These are phyloP conservation scores for Raphicerus campestris DNA, from an alignment of 2,113 vertebrate species.

Conservation along the genomic window DNA sequence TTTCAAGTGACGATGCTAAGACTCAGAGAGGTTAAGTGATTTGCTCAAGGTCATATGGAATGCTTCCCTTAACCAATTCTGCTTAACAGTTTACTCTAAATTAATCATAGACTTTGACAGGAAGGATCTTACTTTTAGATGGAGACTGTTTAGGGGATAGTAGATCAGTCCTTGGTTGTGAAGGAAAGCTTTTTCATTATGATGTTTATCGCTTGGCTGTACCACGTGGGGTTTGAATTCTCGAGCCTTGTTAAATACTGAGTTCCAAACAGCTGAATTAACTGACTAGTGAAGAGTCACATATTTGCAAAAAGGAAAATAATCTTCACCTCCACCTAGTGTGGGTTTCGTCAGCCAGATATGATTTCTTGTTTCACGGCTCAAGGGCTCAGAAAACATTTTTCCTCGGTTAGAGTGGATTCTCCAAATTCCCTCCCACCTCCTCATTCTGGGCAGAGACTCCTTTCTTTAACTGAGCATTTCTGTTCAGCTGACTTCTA, in stretches of 20 bases:
- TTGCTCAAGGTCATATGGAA: neutral
- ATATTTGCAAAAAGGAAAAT: slow-evolving; percentile 35
- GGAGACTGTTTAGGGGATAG: neutral
- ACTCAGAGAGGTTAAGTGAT: neutral
- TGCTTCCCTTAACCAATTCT: neutral
- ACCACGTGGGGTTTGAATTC: neutral
- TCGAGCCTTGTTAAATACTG: neutral
- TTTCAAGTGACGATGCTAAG: neutral
- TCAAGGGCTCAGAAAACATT: neutral
- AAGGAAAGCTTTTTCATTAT: neutral
- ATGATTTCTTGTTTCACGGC: neutral
- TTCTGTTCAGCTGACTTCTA: neutral
- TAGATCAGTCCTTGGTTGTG: neutral
- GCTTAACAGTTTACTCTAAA: neutral
- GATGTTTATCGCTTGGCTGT: neutral
- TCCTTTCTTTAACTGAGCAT: neutral
- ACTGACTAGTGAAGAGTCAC: neutral
- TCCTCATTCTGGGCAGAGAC: neutral
- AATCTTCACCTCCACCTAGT: neutral
- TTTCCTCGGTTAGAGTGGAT: neutral
- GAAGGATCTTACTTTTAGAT: neutral
- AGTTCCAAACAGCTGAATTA: neutral
- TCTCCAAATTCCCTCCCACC: neutral
- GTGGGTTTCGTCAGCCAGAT: slow-evolving; percentile 21
- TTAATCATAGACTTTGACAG: neutral